phyloP scores from a whole-genome alignment of 1,140 invertebrate species.

The Trichonephila inaurata region DNA sequence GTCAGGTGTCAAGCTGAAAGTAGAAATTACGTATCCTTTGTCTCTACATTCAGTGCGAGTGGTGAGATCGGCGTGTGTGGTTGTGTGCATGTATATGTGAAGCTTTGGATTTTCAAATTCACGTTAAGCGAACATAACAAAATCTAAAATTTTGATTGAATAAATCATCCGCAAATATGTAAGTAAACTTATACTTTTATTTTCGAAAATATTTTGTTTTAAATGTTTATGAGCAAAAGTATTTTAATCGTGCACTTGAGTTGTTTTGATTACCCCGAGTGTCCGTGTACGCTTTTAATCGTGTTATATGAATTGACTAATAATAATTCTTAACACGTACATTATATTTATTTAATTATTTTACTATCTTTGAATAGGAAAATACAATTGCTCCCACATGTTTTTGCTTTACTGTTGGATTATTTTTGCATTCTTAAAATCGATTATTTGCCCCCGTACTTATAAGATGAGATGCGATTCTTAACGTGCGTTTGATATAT shows the following conservation, averaged over 20 bases:
- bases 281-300: neutral
- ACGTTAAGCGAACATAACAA: neutral
- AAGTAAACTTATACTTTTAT: neutral
- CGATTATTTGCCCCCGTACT: too few relatives aligned
- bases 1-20: slow-evolving; percentile 40
- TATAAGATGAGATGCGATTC: too few relatives aligned
- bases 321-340: slow-evolving; percentile 3
- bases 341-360: neutral
- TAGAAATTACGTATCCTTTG: slow-evolving; percentile 38
- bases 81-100: neutral
- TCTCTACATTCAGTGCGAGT: neutral
- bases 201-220: neutral
- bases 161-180: neutral
- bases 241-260: neutral
- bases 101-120: neutral
- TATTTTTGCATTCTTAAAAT: too few relatives aligned
- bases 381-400: too few relatives aligned
- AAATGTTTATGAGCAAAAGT: neutral
- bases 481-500: too few relatives aligned
- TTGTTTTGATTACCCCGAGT: neutral
- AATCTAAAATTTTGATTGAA: neutral
- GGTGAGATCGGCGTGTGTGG: neutral
- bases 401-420: too few relatives aligned
- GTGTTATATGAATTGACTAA: neutral
- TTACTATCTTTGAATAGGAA: neutral